Percentiles rank a stretch among this genome's conserved stretches.
Evolutionary conservation across 2,888 invertebrate genomes (phyloP).

Genomic region (Lasioglossum figueresi): DNA sequence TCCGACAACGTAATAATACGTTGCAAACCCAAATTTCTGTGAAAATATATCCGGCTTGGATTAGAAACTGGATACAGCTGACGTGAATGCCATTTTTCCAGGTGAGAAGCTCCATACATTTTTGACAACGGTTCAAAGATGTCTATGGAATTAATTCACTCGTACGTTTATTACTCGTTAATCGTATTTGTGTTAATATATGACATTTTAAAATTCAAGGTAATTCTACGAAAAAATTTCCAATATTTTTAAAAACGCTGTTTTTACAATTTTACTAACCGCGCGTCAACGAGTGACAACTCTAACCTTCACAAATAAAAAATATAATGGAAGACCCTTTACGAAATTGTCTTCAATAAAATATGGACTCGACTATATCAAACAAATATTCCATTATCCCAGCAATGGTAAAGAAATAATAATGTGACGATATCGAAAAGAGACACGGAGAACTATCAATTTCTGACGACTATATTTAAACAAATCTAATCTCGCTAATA

Average conservation of each 20-base stretch:
- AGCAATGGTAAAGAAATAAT: not conserved
- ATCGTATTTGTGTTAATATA: no score
- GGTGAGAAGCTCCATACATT: not conserved
- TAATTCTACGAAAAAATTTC: not conserved
- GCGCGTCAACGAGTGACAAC: no score
- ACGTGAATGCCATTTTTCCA: not conserved
- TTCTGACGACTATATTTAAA: not conserved
- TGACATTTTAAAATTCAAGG: no score
- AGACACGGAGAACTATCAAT: not conserved
- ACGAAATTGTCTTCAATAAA: not conserved
- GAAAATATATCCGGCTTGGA: not conserved
- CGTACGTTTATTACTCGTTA: not conserved
- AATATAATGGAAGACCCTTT: no score
- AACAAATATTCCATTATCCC: not conserved
- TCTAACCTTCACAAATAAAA: no score
- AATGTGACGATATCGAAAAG: not conserved
- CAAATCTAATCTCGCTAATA: not conserved
- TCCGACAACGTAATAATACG: not conserved
- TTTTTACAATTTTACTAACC: no score
- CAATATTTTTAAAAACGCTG: not conserved
- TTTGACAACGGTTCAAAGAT: not conserved
- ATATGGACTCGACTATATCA: not conserved
- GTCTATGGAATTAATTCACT: not conserved
- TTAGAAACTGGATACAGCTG: not conserved
- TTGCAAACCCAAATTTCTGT: not conserved